Conservation (phyloP, 2,113 vertebrate species). For the Stegostoma tigrinum region DNA sequence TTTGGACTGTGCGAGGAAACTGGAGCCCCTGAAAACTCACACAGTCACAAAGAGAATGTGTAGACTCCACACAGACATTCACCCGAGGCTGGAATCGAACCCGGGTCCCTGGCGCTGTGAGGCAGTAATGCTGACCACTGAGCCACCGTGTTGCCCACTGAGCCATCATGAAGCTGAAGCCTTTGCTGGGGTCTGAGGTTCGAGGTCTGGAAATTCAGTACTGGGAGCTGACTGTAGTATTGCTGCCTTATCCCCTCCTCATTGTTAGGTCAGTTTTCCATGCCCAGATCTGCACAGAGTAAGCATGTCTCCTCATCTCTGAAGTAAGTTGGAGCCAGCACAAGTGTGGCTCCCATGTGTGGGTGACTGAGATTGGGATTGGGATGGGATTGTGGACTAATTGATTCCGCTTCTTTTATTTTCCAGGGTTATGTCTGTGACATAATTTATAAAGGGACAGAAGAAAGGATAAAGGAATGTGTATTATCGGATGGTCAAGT, state of each 20-base stretch:
- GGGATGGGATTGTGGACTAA: background rate
- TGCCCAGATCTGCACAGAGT: background rate
- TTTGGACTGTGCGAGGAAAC: too few relatives aligned
- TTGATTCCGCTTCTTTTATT: background rate
- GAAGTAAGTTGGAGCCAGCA: background rate
- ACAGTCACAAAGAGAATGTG: too few relatives aligned
- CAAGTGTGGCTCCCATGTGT: background rate
- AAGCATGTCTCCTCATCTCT: background rate
- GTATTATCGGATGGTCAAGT: conserved; percentile 64
- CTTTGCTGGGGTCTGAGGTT: background rate
- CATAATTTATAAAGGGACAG: conserved; percentile 73
- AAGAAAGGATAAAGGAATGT: conserved; percentile 62
- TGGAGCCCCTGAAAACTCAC: too few relatives aligned
- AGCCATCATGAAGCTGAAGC: background rate
- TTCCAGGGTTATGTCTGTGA: conserved; percentile 65
- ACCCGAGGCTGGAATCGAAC: too few relatives aligned
- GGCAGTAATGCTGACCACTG: too few relatives aligned
- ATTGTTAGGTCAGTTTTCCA: background rate
- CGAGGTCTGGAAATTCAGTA: background rate
- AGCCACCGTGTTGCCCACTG: too few relatives aligned
- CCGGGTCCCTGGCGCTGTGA: too few relatives aligned
- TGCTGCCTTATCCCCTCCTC: background rate
- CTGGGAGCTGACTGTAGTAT: background rate
- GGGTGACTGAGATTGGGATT: background rate
- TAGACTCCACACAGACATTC: too few relatives aligned